Conservation (phyloP, 1,140 invertebrate genomes). For the Drosophila fuyamai region DNA sequence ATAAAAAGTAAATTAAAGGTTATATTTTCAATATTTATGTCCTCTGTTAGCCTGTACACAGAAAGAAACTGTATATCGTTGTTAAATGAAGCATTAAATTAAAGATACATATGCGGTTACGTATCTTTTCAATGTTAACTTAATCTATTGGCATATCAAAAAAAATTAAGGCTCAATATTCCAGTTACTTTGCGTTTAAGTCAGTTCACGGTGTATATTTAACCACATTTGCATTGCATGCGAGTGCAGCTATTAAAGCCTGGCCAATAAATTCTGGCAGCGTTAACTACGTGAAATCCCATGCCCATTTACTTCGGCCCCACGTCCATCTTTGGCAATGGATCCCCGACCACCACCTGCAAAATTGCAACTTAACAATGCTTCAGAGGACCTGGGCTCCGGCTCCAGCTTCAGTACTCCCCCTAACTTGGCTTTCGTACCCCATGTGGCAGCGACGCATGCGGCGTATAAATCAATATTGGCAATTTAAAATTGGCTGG, state of each 20-base stretch:
- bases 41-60: too few relatives aligned
- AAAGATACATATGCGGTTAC: background rate
- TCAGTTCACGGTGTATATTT: slow-evolving; percentile 16
- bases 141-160: too few relatives aligned
- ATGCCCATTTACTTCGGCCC: slow-evolving; percentile 70
- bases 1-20: background rate
- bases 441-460: slow-evolving; percentile 77
- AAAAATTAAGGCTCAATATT: too few relatives aligned
- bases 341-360: slow-evolving; percentile 60
- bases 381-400: slow-evolving; percentile 44
- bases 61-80: background rate
- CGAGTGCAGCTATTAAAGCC: slow-evolving; percentile 54
- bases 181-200: background rate
- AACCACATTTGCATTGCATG: slow-evolving; percentile 31
- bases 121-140: background rate
- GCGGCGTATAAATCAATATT: slow-evolving; percentile 79
- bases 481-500: slow-evolving; percentile 82
- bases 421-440: slow-evolving; percentile 44
- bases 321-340: slow-evolving; percentile 54
- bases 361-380: slow-evolving; percentile 82
- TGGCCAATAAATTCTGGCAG: slow-evolving; percentile 74
- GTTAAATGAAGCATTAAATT: too few relatives aligned
- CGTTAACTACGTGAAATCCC: slow-evolving; percentile 78
- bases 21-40: background rate
- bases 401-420: background rate